Evolutionary conservation across 2,888 invertebrate species (phyloP).

Genomic region (Fragum fragum): DNA sequence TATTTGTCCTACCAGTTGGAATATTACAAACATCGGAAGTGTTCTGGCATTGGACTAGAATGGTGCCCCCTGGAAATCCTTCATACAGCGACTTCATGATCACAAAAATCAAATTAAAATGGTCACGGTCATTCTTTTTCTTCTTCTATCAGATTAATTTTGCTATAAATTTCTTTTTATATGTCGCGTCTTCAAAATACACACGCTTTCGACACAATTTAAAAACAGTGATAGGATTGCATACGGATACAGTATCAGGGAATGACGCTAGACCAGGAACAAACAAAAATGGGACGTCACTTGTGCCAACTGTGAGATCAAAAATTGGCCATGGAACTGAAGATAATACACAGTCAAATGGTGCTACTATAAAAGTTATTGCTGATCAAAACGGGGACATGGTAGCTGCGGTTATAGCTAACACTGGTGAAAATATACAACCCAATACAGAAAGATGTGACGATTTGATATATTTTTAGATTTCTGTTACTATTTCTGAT

Average conservation of each 20-base stretch:
- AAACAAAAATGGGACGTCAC: not conserved
- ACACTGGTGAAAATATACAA: not conserved
- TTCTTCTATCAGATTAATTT: conserved; percentile 75
- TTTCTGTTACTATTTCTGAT: too few species aligned
- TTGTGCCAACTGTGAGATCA: not conserved
- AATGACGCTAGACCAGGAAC: not conserved
- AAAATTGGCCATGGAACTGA: not conserved
- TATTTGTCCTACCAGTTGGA: conserved; percentile 12
- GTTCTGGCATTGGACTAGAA: conserved; percentile 59
- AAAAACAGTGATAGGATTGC: conserved; percentile 52
- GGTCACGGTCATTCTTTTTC: conserved; percentile 71
- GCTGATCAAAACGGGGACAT: not conserved
- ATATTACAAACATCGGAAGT: conserved; percentile 57
- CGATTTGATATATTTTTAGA: not conserved
- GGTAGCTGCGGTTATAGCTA: not conserved
- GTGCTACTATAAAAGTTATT: not conserved
- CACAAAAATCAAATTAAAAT: conserved; percentile 67
- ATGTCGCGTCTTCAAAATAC: conserved; percentile 64
- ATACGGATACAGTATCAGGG: conserved; percentile 6
- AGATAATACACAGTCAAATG: not conserved
- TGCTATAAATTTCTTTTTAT: conserved; percentile 72
- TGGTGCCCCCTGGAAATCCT: conserved; percentile 38
- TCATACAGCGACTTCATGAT: conserved; percentile 59
- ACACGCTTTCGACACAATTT: conserved; percentile 62
- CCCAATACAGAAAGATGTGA: not conserved